A percentile compares a stretch with the other conserved stretches of the same genome.
These are phyloP conservation scores for Radopholus similis DNA, from an alignment of 1,140 invertebrate species.

Conservation along the genomic window DNA sequence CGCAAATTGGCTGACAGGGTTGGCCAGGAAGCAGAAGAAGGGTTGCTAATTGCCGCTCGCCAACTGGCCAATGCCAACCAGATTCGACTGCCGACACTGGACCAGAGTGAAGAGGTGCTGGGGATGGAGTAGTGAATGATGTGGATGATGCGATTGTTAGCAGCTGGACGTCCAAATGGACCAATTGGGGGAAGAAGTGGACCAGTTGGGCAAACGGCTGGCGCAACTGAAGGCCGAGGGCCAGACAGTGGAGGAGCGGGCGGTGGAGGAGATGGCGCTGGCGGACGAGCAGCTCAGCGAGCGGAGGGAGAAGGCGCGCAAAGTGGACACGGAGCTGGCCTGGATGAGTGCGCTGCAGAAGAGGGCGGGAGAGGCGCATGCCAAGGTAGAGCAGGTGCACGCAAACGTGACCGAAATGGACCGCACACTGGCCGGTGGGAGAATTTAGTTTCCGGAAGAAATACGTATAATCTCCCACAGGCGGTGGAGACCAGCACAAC, in stretches of 20 bases:
- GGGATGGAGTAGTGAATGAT: no score
- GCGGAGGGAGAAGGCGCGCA: not conserved
- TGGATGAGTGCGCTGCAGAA: no score
- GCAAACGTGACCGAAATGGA: not conserved
- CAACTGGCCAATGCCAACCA: no score
- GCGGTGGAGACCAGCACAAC: no score
- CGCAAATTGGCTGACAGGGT: no score
- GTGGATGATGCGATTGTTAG: not conserved
- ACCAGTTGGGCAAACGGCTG: slow-evolving; percentile 2
- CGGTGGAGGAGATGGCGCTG: not conserved
- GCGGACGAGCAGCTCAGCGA: not conserved
- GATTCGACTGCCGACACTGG: no score
- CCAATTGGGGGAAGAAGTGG: not conserved
- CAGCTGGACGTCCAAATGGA: slow-evolving; percentile 1
- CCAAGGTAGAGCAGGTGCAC: not conserved
- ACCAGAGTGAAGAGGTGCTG: no score
- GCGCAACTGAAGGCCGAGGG: not conserved
- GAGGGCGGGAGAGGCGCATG: not conserved
- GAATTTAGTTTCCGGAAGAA: no score
- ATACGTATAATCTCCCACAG: no score
- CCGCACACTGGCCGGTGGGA: no score
- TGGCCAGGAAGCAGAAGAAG: no score
- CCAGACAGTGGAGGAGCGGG: not conserved
- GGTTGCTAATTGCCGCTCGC: no score
- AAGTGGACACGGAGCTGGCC: not conserved